Percentiles rank a stretch among this genome's conserved stretches.
These are phyloP conservation scores for Drosophila multiciliata DNA, from an alignment of 2,888 invertebrate species.

Conservation along the genomic window DNA sequence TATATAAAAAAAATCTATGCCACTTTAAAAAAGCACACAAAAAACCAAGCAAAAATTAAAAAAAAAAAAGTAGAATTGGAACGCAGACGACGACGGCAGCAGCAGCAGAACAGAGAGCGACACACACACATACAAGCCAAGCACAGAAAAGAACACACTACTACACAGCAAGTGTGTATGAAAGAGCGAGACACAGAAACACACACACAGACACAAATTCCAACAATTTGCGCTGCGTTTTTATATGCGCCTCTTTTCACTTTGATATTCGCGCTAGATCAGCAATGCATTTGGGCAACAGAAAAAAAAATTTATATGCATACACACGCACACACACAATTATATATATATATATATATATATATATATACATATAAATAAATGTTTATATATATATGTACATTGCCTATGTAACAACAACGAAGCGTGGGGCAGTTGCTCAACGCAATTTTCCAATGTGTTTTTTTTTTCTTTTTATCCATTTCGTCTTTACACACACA, in stretches of 20 bases:
- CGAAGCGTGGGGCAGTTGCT: slow-evolving; percentile 26
- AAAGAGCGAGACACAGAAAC: slow-evolving; percentile 15
- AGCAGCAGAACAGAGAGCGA: slow-evolving; percentile 30
- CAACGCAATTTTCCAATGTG: slow-evolving; percentile 62
- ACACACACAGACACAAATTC: slow-evolving; percentile 34
- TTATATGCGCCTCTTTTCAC: slow-evolving; percentile 50
- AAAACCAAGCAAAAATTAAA: slow-evolving; percentile 36
- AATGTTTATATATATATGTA: slow-evolving; percentile 2
- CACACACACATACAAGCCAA: slow-evolving; percentile 27
- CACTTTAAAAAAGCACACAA: slow-evolving; percentile 58
- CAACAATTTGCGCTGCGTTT: slow-evolving; percentile 62
- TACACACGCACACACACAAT: not conserved
- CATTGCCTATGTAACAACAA: slow-evolving; percentile 26
- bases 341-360: slow-evolving; percentile 1
- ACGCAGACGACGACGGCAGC: slow-evolving; percentile 56
- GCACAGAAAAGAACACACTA: slow-evolving; percentile 28
- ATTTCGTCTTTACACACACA: slow-evolving; percentile 23
- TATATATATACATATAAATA: not conserved
- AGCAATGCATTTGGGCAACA: slow-evolving; percentile 55
- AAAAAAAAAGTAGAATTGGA: slow-evolving; percentile 56
- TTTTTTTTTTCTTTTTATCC: slow-evolving; percentile 25
- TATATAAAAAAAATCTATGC: slow-evolving; percentile 65
- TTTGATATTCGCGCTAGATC: slow-evolving; percentile 58
- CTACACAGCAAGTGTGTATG: slow-evolving; percentile 13
- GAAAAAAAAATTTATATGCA: slow-evolving; percentile 13